Evolutionary conservation across 2,888 invertebrate genomes (phyloP), one percentile per base, ranked within the genome.

Genomic region (Ichneumoninae sp.): DNA sequence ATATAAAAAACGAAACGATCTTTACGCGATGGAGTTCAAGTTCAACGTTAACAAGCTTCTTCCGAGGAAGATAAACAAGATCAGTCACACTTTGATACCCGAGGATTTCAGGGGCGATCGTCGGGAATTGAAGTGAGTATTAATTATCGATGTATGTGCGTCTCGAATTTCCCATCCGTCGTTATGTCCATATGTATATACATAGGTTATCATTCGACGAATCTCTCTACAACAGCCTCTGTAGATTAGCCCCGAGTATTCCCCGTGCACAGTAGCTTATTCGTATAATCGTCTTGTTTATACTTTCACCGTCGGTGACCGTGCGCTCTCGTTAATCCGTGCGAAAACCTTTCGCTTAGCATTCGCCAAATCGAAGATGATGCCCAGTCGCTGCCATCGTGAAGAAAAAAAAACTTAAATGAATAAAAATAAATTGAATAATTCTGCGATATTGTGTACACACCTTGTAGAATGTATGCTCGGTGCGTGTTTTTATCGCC

Each of bases 11-110:
- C 52, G 6, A 54, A 69, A 65, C 13, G 22, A 16, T n/a, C 19
- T 47, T 3, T 0, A 10, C 69, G 81, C 86, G 65, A 93, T 93
- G 93, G 93, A 93, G 89, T 93, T 93, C 88, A 92, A 91, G 86
- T 93, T 93, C 89, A 91, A 92, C 88, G 89, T 93, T 60, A 93
- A 93, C 86, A 91, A 90, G 85, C 89, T 93, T 44, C 84, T 93
- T 77, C 93, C 93, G 19, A 91, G 90, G 85, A 91, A 90, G 86
- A 93, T 93, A 87, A 93, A 93, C 89, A 93, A 93, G 89, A 91
- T 93, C 86, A 92, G 91, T 65, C 92, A 93, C 54, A 92, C 90
- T 44, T 90, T 93, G 40, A 86, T 93, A 70, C 92, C 93, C 16
- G 93, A 93, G 80, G 91, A 91, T 76, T 93, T 93, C 78, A 90